Percentiles rank a stretch among this genome's conserved stretches.
Conservation (phyloP, 2,113 vertebrate genomes). For the Lontra canadensis region DNA sequence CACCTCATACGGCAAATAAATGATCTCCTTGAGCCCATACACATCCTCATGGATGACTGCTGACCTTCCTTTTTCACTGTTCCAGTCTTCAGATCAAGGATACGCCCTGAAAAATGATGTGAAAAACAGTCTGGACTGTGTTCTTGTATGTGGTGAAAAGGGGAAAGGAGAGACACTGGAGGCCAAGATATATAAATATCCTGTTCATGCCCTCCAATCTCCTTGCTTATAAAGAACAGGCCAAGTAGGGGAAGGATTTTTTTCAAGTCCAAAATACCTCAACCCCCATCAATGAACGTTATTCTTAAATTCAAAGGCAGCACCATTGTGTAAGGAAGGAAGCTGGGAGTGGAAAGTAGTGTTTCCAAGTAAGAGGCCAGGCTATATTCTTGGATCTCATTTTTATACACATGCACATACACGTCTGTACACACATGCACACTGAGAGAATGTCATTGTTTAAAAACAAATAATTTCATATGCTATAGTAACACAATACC, state of each 20-base stretch:
- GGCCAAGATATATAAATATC: background rate
- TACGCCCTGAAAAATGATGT: conserved; percentile 86
- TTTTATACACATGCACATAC: background rate
- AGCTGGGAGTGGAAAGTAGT: background rate
- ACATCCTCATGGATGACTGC: conserved; percentile 96
- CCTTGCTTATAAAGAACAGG: background rate
- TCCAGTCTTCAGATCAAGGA: conserved; percentile 97
- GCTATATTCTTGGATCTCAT: background rate
- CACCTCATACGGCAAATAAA: conserved; percentile 99
- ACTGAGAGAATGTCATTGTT: background rate
- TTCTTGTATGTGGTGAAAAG: background rate
- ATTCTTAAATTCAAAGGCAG: background rate
- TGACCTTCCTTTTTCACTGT: conserved; percentile 98
- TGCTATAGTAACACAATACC: background rate
- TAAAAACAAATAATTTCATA: conserved; percentile 34
- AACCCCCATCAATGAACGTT: background rate
- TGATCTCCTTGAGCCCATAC: conserved; percentile 95
- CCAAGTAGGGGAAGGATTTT: background rate
- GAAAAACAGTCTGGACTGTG: background rate
- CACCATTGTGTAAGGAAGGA: background rate
- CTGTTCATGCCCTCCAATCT: background rate
- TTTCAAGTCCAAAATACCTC: background rate
- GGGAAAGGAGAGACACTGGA: background rate
- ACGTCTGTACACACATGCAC: background rate
- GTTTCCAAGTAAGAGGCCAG: background rate